Conservation (phyloP, 2,797 vertebrate genomes). For the Takifugu ocellatus region DNA sequence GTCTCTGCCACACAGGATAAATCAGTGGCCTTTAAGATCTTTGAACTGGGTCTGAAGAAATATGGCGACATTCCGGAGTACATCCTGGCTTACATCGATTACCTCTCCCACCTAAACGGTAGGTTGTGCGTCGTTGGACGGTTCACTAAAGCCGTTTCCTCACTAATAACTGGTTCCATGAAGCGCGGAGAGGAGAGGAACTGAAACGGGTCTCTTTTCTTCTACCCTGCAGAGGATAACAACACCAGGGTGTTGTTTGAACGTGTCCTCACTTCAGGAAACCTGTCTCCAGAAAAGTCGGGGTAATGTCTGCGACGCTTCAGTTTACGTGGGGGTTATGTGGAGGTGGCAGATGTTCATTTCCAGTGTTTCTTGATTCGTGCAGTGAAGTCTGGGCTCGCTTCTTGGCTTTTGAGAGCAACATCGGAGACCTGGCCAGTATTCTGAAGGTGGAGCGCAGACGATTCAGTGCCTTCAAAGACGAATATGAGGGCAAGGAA, state of each 20-base stretch:
- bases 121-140: slow-evolving; percentile 18
- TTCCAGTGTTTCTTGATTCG: slow-evolving; percentile 13
- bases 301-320: slow-evolving; percentile 76
- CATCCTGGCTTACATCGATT: slow-evolving; percentile 98
- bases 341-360: not conserved
- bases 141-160: too few species aligned
- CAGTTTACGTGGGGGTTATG: not conserved
- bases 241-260: slow-evolving; percentile 99
- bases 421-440: slow-evolving; percentile 97
- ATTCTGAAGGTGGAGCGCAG: slow-evolving; percentile 97
- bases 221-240: slow-evolving; percentile 89
- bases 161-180: too few species aligned
- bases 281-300: slow-evolving; percentile 95
- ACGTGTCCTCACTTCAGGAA: slow-evolving; percentile 98
- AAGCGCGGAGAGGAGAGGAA: too few species aligned
- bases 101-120: slow-evolving; percentile 98
- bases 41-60: slow-evolving; percentile 98
- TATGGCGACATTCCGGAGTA: slow-evolving; percentile 99
- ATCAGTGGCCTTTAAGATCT: slow-evolving; percentile 99
- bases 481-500: slow-evolving; percentile 98
- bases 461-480: slow-evolving; percentile 95
- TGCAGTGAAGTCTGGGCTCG: slow-evolving; percentile 96
- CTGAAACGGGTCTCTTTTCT: slow-evolving; percentile 5
- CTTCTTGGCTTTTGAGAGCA: slow-evolving; percentile 97
- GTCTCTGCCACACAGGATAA: slow-evolving; percentile 83